A percentile compares a stretch with the other conserved stretches of the same genome.
Evolutionary conservation across 2,888 invertebrate species (phyloP).

Genomic region (Aphodius granarius): DNA sequence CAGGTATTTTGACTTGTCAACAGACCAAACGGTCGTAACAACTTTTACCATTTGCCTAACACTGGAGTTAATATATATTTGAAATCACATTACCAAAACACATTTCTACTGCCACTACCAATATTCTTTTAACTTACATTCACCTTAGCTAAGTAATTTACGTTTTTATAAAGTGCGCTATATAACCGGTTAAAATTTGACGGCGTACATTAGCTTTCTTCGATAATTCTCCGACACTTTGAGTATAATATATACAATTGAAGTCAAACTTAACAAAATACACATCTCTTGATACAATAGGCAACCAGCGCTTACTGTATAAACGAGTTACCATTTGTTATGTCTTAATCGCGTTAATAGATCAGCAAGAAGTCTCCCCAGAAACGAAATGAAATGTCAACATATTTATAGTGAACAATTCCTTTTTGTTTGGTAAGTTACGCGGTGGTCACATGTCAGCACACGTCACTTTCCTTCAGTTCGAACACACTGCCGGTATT

Average conservation of each 20-base stretch:
- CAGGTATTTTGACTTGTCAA: background rate
- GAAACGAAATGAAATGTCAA: constrained; percentile 7
- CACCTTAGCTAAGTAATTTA: too few relatives aligned
- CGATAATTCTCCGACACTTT: background rate
- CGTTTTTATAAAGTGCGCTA: too few relatives aligned
- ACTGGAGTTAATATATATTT: background rate
- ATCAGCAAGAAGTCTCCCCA: constrained; percentile 19
- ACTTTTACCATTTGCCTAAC: background rate
- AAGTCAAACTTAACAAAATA: background rate
- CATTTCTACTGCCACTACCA: background rate
- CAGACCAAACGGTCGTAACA: background rate
- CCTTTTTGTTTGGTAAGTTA: constrained; percentile 10
- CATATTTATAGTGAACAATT: constrained; percentile 19
- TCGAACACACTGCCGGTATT: constrained; percentile 63
- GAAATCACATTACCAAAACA: background rate
- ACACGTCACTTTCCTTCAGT: constrained; percentile 53
- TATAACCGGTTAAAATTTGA: too few relatives aligned
- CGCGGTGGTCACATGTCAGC: constrained; percentile 41
- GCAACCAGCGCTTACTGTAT: constrained; percentile 21
- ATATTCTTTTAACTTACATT: background rate
- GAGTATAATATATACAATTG: background rate
- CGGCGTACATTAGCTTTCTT: too few relatives aligned
- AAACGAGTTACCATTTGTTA: constrained; percentile 2
- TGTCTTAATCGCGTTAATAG: constrained; percentile 15
- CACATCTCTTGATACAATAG: constrained; percentile 10